Evolutionary conservation across 2,888 invertebrate genomes (phyloP).

Genomic region (Trachelus tabidus): DNA sequence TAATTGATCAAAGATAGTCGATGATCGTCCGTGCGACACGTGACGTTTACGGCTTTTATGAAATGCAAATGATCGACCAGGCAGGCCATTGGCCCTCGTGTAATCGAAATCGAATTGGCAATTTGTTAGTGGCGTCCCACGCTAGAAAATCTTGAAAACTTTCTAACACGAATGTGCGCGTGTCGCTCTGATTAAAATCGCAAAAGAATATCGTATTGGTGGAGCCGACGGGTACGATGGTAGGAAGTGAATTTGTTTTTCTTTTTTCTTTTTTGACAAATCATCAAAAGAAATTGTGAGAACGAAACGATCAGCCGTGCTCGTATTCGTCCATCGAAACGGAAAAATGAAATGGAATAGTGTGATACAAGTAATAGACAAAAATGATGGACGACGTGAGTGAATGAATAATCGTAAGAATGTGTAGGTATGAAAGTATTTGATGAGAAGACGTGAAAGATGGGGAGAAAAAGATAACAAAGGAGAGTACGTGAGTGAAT

Average conservation of each 20-base stretch:
- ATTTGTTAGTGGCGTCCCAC: no score
- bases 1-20: conserved; percentile 12
- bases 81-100: no score
- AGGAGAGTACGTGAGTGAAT: not conserved
- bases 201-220: conserved; percentile 18
- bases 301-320: not conserved
- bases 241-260: not conserved
- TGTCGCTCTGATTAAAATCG: not conserved
- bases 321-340: no score
- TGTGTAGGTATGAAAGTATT: conserved; percentile 21
- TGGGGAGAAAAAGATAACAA: conserved; percentile 10
- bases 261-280: not conserved
- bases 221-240: conserved; percentile 11
- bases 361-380: conserved; percentile 12
- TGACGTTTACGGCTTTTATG: not conserved
- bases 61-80: not conserved
- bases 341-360: not conserved
- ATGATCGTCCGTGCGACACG: not conserved
- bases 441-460: conserved; percentile 11
- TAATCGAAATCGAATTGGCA: no score
- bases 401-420: conserved; percentile 18
- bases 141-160: no score
- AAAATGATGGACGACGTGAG: conserved; percentile 12
- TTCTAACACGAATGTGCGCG: not conserved
- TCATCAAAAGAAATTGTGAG: not conserved